These are phyloP conservation scores for Jaculus jaculus DNA, from an alignment of 2,113 vertebrate species.

Conservation along the genomic window DNA sequence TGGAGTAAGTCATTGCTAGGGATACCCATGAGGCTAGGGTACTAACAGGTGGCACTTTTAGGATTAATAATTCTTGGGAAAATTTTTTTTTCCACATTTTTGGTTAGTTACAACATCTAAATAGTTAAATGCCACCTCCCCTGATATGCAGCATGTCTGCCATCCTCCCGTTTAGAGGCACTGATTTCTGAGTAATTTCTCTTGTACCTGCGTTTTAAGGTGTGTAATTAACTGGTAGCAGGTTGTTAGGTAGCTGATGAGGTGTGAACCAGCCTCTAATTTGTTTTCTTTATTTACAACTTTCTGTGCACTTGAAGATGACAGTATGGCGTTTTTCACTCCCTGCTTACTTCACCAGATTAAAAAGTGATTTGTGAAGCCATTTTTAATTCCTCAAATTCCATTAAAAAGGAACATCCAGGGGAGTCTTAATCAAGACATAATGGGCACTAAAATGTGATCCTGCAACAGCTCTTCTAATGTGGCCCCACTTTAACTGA, in stretches of 20 bases:
- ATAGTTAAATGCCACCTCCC: slow-evolving; percentile 58
- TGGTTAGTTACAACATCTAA: slow-evolving; percentile 36
- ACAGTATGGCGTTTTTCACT: slow-evolving; percentile 76
- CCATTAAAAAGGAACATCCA: slow-evolving; percentile 73
- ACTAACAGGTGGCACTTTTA: neutral
- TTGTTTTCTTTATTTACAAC: slow-evolving; percentile 85
- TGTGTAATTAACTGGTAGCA: slow-evolving; percentile 83
- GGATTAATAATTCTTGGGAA: slow-evolving; percentile 14
- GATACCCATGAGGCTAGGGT: neutral
- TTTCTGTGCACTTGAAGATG: slow-evolving; percentile 77
- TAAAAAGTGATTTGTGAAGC: slow-evolving; percentile 81
- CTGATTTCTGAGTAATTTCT: slow-evolving; percentile 79
- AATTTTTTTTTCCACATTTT: neutral
- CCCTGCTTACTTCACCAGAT: slow-evolving; percentile 76
- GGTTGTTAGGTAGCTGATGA: slow-evolving; percentile 84
- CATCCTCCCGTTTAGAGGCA: slow-evolving; percentile 54
- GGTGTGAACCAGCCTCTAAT: slow-evolving; percentile 81
- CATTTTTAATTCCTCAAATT: slow-evolving; percentile 81
- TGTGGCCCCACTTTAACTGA: neutral
- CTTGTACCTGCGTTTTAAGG: slow-evolving; percentile 79
- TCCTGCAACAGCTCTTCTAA: slow-evolving; percentile 19
- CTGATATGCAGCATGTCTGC: slow-evolving; percentile 27
- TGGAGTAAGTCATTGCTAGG: neutral
- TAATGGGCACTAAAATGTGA: slow-evolving; percentile 57
- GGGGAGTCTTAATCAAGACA: slow-evolving; percentile 75